A percentile compares a stretch with the other conserved stretches of the same genome.
Conservation (phyloP, 2,113 vertebrate species). For the Caloenas nicobarica region DNA sequence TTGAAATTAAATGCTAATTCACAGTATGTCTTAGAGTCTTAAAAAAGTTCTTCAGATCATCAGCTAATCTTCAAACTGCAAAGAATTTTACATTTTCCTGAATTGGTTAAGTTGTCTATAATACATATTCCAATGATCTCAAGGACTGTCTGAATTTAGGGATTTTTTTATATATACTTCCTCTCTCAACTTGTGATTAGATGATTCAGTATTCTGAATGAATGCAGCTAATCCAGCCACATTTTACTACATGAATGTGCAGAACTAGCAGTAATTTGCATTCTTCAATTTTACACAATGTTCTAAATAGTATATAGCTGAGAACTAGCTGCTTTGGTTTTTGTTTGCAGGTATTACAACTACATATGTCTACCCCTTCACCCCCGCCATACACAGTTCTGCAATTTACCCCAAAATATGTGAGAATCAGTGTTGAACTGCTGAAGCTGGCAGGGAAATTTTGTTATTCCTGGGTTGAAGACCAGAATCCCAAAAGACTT, state of each 20-base stretch:
- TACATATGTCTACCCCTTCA: neutral
- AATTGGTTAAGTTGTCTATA: neutral
- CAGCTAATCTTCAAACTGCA: neutral
- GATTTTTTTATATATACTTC: neutral
- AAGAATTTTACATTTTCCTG: neutral
- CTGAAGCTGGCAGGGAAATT: neutral
- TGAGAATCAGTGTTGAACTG: neutral
- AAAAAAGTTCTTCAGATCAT: neutral
- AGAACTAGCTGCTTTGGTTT: neutral
- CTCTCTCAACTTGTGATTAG: conserved; percentile 10
- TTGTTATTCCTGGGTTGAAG: neutral
- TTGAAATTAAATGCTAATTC: neutral
- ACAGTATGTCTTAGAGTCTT: neutral
- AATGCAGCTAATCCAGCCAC: neutral
- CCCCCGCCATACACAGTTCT: neutral
- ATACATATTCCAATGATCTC: neutral
- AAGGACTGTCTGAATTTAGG: conserved; percentile 13
- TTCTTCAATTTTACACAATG: neutral
- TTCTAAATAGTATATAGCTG: neutral
- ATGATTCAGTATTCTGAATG: conserved; percentile 30
- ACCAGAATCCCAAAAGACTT: neutral
- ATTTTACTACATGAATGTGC: neutral
- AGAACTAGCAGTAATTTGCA: neutral
- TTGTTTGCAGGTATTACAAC: neutral
- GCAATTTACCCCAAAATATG: neutral